Evolutionary conservation across 2,888 invertebrate species (phyloP).

Genomic region (Synanthedon tipuliformis): DNA sequence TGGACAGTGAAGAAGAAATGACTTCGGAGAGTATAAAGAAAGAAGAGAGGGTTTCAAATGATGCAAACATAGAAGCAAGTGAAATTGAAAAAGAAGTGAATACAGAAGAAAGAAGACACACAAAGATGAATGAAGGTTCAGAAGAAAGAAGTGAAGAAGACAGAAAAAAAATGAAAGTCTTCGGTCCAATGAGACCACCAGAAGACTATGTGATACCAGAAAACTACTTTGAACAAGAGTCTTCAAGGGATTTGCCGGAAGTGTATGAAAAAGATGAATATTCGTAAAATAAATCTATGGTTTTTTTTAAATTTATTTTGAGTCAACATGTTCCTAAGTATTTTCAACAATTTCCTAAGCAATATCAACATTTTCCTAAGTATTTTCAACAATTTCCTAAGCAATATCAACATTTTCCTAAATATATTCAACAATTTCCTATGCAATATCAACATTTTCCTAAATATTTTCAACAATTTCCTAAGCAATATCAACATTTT

Average conservation of each 20-base stretch:
- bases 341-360: too few relatives aligned
- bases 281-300: not conserved
- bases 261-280: constrained; percentile 41
- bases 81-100: constrained; percentile 1
- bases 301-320: too few relatives aligned
- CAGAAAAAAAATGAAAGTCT: constrained; percentile 27
- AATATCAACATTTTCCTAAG: too few relatives aligned
- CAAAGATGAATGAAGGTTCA: constrained; percentile 4
- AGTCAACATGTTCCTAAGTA: too few relatives aligned
- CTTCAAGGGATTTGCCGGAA: constrained; percentile 55
- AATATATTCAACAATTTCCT: too few relatives aligned
- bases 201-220: constrained; percentile 58
- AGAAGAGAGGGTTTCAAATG: not conserved
- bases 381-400: too few relatives aligned
- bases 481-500: too few relatives aligned
- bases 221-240: constrained; percentile 52
- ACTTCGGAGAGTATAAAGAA: too few relatives aligned
- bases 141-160: constrained; percentile 5
- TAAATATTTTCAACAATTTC: too few relatives aligned
- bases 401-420: too few relatives aligned
- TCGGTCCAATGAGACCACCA: constrained; percentile 62
- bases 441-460: too few relatives aligned
- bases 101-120: constrained; percentile 2
- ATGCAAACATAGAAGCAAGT: not conserved
- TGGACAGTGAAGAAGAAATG: constrained; percentile 54